phyloP scores from a whole-genome alignment of 1,140 invertebrate species.

The Saccostrea glomerata region DNA sequence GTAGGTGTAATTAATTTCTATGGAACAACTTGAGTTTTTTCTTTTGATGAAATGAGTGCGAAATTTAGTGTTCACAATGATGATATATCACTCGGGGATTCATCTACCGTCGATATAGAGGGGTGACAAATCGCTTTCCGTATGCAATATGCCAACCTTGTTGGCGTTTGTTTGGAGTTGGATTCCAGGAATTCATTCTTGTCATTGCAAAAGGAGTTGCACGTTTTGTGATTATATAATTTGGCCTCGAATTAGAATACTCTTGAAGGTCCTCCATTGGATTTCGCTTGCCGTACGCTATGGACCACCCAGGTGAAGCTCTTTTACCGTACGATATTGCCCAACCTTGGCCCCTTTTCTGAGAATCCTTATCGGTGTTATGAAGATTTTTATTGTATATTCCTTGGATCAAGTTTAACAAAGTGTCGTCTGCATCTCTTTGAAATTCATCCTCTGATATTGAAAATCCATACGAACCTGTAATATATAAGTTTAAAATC shows the following conservation, averaged over 20 bases:
- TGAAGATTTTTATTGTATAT: background rate
- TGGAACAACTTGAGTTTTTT: background rate
- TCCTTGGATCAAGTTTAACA: constrained; percentile 14
- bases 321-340: constrained; percentile 34
- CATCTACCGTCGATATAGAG: background rate
- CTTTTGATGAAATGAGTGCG: background rate
- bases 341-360: constrained; percentile 23
- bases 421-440: background rate
- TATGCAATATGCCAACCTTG: constrained; percentile 42
- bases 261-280: constrained; percentile 15
- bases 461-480: constrained; percentile 3
- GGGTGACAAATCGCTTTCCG: constrained; percentile 25
- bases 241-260: background rate
- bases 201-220: background rate
- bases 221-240: constrained; percentile 8
- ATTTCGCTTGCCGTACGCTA: constrained; percentile 25
- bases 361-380: background rate
- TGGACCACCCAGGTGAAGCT: constrained; percentile 15
- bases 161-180: constrained; percentile 19
- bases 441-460: background rate
- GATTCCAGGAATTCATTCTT: background rate
- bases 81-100: background rate
- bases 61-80: constrained; percentile 13
- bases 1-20: background rate
- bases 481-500: background rate